phyloP scores from a whole-genome alignment of 2,797 vertebrate species.

The Falco novaeseelandiae region DNA sequence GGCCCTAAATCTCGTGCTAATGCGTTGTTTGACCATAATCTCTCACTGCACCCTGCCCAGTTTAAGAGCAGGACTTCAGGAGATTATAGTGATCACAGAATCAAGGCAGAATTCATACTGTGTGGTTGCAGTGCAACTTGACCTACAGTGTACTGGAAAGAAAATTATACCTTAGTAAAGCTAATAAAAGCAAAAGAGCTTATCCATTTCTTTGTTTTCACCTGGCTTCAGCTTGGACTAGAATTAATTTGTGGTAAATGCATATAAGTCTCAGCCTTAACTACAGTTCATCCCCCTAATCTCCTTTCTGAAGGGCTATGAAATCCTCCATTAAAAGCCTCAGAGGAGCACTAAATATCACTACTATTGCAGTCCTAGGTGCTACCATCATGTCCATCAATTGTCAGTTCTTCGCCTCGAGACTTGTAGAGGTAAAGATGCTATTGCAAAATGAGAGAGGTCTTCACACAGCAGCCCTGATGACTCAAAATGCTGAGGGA shows the following conservation, averaged over 20 bases:
- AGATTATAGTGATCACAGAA: neutral
- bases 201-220: neutral
- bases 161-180: neutral
- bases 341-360: neutral
- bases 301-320: neutral
- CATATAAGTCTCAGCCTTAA: neutral
- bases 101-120: neutral
- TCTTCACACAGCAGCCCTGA: neutral
- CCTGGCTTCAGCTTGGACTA: neutral
- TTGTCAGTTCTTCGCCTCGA: neutral
- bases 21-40: neutral
- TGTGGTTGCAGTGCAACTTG: neutral
- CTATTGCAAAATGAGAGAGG: neutral
- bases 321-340: neutral
- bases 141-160: neutral
- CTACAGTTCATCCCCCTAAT: neutral
- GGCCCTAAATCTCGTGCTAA: neutral
- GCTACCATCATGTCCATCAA: neutral
- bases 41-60: neutral
- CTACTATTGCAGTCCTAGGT: neutral
- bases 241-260: neutral
- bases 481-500: neutral
- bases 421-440: neutral
- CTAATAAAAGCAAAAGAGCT: neutral
- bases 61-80: neutral